Base-by-base conservation (phyloP, 2,113 vertebrate species). In the Hydrochoerus hydrochaeris region DNA sequence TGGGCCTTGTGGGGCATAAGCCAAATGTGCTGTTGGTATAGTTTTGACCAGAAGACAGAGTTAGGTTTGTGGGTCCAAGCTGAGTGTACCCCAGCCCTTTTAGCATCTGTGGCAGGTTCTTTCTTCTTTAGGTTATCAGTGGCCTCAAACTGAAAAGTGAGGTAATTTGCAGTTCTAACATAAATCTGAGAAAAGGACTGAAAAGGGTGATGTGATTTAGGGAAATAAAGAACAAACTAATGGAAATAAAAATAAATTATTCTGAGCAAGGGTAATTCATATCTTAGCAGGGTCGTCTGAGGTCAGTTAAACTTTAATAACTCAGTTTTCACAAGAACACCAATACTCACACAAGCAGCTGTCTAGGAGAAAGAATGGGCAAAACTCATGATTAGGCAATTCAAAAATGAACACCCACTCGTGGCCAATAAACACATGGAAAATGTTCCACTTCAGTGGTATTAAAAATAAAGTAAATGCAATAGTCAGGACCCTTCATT, bases 241-340 rank as follows among this genome's bases (percentile, higher is more conserved):
- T 86, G 80, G 71, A 82, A 95, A 94, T 77, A 65, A 85, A 85
- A 71, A 57, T 63, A 69, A 67, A 90, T 93, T 87, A 58, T 92
- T 98, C 89, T 46, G 14, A 83, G 75, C 32, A 46, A 96, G 78
- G 83, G 86, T 95, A 91, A 92, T 77, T 97, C 65, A 93, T 73
- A 90, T 94, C 87, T 41, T 67, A 30, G 24, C 71, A 94, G 94
- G 94, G 93, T 96, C 95, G 78, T 88, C 73, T 96, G 78, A 96
- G 94, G 96, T 94, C 83, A 86, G 78, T 77, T 96, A 90, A 96
- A 97, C 93, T 94, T 93, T 91, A 97, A 88, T 96, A 92, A 95
- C 41, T 35, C 65, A 85, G 85, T 77, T 97, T 94, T 92, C 71
- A 57, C 78, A 97, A 95, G 65, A 96, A 83, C 13, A 52, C 67